Base-by-base conservation (phyloP, 1,140 invertebrate genomes). In the Micrasema minimum region DNA sequence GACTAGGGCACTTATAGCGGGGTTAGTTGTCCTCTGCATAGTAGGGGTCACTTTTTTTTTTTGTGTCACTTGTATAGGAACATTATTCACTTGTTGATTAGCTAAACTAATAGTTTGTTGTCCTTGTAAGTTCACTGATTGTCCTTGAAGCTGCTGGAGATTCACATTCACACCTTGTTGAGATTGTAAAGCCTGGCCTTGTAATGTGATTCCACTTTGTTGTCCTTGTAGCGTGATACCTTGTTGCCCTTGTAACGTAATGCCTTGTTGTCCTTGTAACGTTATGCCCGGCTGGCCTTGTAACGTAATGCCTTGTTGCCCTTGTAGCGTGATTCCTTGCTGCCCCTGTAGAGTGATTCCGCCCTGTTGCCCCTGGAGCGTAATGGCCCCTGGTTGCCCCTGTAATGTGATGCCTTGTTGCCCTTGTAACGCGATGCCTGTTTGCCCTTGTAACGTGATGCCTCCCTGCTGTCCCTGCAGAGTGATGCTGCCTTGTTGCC, bases 1-100 rank as follows among this genome's bases (percentile, higher is more conserved):
- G 46, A 90, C 90, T 72, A 93, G 86, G 69, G 91, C 91, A 78
- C 87, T 92, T 73, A 92, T 92, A 53, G 90, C 90, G 26, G 90
- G 87, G 80, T 91, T 91, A 70, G 86, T 88, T n/a, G 88, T 86
- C 75, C 89, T 83, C 66, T 89, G 87, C 76, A 89, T 89, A 64
- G 85, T 84, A 66, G 85, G 85, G 12, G 83, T 82, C 35, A 86
- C 84, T 73, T 82, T 86, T 68, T 86, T 84, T 70, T 81, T 84
- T 51, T 79, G 80, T 72, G 69, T 79, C 26, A 69, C 65, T 45
- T 67, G 57, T 2, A 53, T 31, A 4, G 51, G 46, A 22, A 66
- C 66, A 57, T 45, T 66, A 43, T 64, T 69, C 35, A 41, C 55
- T 50, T 69, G 72, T 48, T 69, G 72, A 23, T 51, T 55, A 16